These are phyloP conservation scores for Boleophthalmus pectinirostris DNA, from an alignment of 2,113 vertebrate genomes.

Conservation along the genomic window DNA sequence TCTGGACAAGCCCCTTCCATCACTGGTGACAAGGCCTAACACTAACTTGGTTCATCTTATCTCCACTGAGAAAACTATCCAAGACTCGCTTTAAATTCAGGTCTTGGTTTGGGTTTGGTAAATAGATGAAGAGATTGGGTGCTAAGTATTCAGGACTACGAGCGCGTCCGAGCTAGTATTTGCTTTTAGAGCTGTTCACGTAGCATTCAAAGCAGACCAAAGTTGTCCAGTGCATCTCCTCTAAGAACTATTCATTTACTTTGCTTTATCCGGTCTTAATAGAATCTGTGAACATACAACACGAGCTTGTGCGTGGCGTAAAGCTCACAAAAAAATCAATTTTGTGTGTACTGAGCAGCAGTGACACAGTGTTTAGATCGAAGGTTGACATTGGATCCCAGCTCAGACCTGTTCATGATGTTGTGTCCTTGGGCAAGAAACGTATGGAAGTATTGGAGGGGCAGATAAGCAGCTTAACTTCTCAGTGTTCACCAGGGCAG, in stretches of 20 bases:
- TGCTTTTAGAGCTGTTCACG: background rate
- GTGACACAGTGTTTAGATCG: too few species aligned
- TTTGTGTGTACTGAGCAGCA: too few species aligned
- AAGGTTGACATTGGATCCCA: too few species aligned
- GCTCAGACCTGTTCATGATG: too few species aligned
- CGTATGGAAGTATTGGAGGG: too few species aligned
- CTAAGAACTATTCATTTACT: background rate
- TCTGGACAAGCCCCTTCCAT: conserved; percentile 27
- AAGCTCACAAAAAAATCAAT: too few species aligned
- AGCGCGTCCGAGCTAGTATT: background rate
- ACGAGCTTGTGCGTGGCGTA: too few species aligned
- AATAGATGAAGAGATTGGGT: background rate
- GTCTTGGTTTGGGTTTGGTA: background rate
- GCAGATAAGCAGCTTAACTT: too few species aligned
- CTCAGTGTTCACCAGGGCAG: too few species aligned
- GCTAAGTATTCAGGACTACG: background rate
- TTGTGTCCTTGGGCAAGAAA: too few species aligned
- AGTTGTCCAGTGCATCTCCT: background rate
- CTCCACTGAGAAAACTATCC: background rate
- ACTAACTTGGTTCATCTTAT: background rate
- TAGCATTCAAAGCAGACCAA: background rate
- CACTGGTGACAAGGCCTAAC: conserved; percentile 18
- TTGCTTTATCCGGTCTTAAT: background rate
- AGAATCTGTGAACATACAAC: background rate
- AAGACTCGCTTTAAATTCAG: background rate